Evolutionary conservation across 2,797 vertebrate species (phyloP).

Genomic region (Buphagus erythrorhynchus): DNA sequence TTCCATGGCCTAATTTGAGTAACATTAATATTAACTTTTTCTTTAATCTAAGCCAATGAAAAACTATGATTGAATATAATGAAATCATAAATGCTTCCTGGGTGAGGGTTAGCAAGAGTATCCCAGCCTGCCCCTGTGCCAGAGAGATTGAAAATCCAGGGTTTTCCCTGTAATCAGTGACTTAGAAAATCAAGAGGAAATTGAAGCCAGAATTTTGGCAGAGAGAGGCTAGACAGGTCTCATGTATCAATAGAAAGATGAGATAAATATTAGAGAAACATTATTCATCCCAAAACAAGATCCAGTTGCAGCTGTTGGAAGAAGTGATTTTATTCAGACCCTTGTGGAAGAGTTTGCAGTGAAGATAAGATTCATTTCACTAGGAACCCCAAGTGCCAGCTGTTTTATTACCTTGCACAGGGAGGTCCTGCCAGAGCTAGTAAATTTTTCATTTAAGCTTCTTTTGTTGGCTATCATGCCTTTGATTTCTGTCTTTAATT

Average conservation of each 20-base stretch:
- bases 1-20: not conserved
- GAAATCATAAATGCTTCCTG: not conserved
- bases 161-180: not conserved
- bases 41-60: not conserved
- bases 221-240: not conserved
- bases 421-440: slow-evolving; percentile 6
- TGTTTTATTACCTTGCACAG: slow-evolving; percentile 37
- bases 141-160: not conserved
- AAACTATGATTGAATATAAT: not conserved
- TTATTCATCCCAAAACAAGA: not conserved
- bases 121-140: not conserved
- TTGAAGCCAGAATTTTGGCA: not conserved
- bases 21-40: not conserved
- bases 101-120: not conserved
- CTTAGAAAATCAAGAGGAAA: slow-evolving; percentile 6
- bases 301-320: not conserved
- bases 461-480: slow-evolving; percentile 25
- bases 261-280: slow-evolving; percentile 35
- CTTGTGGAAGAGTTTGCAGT: not conserved
- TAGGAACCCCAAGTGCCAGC: slow-evolving; percentile 1
- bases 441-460: slow-evolving; percentile 53
- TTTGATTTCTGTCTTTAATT: slow-evolving; percentile 59
- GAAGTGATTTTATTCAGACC: not conserved
- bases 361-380: slow-evolving; percentile 5
- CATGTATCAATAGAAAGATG: not conserved